A percentile compares a stretch with the other conserved stretches of the same genome.
Conservation (phyloP, 2,113 vertebrate genomes). For the Ammodytes marinus region DNA sequence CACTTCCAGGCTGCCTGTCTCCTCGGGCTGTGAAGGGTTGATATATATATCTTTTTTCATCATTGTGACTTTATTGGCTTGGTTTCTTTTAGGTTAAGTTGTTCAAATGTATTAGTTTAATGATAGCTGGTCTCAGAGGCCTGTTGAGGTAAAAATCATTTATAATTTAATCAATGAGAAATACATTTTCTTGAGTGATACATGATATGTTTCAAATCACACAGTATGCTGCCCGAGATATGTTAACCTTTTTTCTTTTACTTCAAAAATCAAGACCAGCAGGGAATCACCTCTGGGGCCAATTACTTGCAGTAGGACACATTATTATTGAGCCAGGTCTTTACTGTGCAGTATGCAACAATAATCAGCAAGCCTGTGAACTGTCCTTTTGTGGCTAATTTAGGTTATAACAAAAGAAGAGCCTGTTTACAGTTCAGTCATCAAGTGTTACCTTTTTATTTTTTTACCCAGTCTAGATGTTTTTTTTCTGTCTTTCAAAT, state of each 20-base stretch:
- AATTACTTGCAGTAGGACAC: constrained; percentile 46
- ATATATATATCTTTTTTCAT: not conserved
- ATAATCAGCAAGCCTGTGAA: constrained; percentile 33
- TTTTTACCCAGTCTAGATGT: not conserved
- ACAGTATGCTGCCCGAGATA: not conserved
- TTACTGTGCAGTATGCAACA: not conserved
- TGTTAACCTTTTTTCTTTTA: constrained; percentile 29
- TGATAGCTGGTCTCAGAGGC: not conserved
- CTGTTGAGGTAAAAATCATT: not conserved
- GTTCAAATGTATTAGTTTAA: not conserved
- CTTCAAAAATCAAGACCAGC: constrained; percentile 23
- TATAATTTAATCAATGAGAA: not conserved
- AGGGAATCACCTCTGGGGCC: constrained; percentile 49
- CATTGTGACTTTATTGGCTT: not conserved
- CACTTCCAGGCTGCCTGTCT: constrained; percentile 82
- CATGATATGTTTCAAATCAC: not conserved
- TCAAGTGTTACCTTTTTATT: not conserved
- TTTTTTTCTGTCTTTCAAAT: not conserved
- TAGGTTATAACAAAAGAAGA: constrained; percentile 1
- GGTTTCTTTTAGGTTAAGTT: not conserved
- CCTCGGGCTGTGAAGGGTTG: constrained; percentile 85
- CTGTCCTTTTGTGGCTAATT: constrained; percentile 38
- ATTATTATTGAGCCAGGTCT: constrained; percentile 28
- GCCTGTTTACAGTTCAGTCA: not conserved
- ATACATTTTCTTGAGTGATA: not conserved